phyloP scores from a whole-genome alignment of 2,797 vertebrate genomes.

The Cirrhinus molitorella region DNA sequence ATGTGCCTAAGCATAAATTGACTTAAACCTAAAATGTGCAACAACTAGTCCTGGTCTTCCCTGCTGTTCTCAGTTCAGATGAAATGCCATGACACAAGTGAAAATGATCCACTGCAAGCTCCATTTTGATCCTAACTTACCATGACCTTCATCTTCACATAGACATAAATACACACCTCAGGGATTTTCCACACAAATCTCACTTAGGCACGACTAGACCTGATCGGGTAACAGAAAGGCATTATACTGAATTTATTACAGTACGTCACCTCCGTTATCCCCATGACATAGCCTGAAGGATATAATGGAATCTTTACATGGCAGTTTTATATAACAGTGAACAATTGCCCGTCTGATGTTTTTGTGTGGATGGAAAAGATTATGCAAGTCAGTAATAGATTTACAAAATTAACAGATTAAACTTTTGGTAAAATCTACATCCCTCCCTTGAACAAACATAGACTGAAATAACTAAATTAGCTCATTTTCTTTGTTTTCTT shows the following conservation, averaged over 20 bases:
- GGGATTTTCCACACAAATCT: conserved; percentile 53
- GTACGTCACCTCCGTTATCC: conserved; percentile 50
- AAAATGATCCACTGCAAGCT: conserved; percentile 40
- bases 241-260: conserved; percentile 59
- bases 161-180: conserved; percentile 46
- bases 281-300: conserved; percentile 49
- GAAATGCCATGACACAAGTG: conserved; percentile 28
- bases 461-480: background rate
- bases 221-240: conserved; percentile 57
- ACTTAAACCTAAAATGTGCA: background rate
- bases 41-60: background rate
- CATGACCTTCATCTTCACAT: conserved; percentile 30
- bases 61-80: conserved; percentile 12
- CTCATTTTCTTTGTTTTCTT: background rate
- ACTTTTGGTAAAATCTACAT: conserved; percentile 16
- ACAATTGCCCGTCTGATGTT: conserved; percentile 14
- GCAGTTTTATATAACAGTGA: conserved; percentile 43
- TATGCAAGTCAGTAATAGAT: conserved; percentile 14
- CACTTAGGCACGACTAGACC: conserved; percentile 47
- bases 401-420: conserved; percentile 22
- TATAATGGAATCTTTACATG: conserved; percentile 54
- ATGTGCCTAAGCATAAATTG: background rate
- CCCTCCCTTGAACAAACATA: background rate
- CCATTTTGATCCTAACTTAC: conserved; percentile 43
- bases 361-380: conserved; percentile 31